Evolutionary conservation across 1,140 invertebrate genomes (phyloP).

Genomic region (Mercenaria mercenaria): DNA sequence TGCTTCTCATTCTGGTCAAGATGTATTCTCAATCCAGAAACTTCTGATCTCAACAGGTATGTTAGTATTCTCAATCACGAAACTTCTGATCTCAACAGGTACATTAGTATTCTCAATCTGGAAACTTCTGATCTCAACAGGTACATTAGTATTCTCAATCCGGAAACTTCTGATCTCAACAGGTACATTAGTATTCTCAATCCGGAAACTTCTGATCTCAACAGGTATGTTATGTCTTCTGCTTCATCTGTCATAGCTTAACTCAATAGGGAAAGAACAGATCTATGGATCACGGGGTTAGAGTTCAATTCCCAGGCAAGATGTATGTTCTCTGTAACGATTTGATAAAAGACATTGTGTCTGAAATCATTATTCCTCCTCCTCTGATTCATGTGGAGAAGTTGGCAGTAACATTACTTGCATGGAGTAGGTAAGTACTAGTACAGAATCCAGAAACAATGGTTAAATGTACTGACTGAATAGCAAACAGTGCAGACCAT

Average conservation of each 20-base stretch:
- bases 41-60: not conserved
- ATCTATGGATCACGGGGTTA: too few relatives aligned
- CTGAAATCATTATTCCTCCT: too few relatives aligned
- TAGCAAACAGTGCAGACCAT: too few relatives aligned
- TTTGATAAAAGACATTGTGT: too few relatives aligned
- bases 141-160: constrained; percentile 10
- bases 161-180: not conserved
- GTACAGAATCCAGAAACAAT: too few relatives aligned
- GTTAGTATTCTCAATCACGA: not conserved
- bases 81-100: not conserved
- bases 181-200: not conserved
- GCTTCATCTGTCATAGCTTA: not conserved
- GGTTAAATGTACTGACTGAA: too few relatives aligned
- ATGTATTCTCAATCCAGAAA: constrained; percentile 15
- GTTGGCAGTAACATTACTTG: too few relatives aligned
- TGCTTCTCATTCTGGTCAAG: constrained; percentile 67
- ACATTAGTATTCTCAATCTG: not conserved
- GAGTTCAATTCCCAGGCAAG: too few relatives aligned
- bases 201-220: not conserved
- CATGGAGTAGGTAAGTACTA: too few relatives aligned
- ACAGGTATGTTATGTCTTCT: not conserved
- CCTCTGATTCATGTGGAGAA: too few relatives aligned
- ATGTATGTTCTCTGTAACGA: too few relatives aligned
- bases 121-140: not conserved
- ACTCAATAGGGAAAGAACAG: too few relatives aligned